phyloP scores from a whole-genome alignment of 2,888 invertebrate genomes.

The Hypomecis punctinalis region DNA sequence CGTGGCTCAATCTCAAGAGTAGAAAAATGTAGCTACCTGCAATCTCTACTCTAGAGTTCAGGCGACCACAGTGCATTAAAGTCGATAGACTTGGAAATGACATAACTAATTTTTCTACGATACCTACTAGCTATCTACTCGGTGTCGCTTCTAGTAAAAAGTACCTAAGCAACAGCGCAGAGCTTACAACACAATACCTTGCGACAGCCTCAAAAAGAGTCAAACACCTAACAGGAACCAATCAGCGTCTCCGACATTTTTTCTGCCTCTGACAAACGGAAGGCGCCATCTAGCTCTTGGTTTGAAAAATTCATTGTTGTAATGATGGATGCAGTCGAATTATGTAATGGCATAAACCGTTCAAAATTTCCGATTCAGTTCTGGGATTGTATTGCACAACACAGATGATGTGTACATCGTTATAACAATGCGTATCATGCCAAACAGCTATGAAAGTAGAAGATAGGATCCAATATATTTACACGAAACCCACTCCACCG shows the following conservation, averaged over 20 bases:
- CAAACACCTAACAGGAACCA: conserved; percentile 43
- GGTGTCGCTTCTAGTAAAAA: no score
- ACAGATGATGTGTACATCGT: neutral
- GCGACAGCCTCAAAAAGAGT: conserved; percentile 33
- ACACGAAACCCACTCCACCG: neutral
- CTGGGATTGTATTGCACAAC: conserved; percentile 32
- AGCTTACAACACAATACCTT: conserved; percentile 55
- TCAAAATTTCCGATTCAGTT: conserved; percentile 26
- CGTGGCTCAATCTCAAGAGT: no score
- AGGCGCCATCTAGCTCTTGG: conserved; percentile 50
- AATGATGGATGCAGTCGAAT: conserved; percentile 39
- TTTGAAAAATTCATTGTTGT: conserved; percentile 26
- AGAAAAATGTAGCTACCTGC: no score
- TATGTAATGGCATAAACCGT: conserved; percentile 33
- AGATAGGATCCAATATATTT: neutral
- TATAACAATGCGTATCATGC: conserved; percentile 4
- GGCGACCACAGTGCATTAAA: no score
- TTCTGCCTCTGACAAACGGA: conserved; percentile 33
- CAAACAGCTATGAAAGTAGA: conserved; percentile 11
- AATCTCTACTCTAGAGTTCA: no score
- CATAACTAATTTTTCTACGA: no score
- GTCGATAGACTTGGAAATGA: no score
- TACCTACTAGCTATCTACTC: no score
- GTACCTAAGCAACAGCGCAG: neutral
- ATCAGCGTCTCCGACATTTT: conserved; percentile 42